Conservation (phyloP, 2,888 invertebrate genomes). For the Xylota segnis region DNA sequence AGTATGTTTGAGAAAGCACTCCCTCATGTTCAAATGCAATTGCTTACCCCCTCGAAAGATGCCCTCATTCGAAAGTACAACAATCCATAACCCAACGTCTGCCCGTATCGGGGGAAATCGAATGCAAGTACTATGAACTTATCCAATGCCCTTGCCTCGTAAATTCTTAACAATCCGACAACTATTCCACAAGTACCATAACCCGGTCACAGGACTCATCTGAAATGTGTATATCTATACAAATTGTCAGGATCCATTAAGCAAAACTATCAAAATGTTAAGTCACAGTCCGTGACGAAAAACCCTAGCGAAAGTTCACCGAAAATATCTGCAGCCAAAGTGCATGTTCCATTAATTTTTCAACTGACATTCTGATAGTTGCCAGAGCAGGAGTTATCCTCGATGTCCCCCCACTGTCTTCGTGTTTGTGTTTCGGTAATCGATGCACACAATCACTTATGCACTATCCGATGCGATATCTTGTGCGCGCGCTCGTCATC, state of each 20-base stretch:
- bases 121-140: background rate
- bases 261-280: slow-evolving; percentile 15
- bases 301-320: slow-evolving; percentile 11
- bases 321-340: slow-evolving; percentile 22
- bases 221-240: background rate
- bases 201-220: no score
- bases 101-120: background rate
- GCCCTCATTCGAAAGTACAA: background rate
- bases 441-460: slow-evolving; percentile 32
- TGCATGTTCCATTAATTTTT: slow-evolving; percentile 56
- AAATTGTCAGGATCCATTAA: slow-evolving; percentile 18
- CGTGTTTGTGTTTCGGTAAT: background rate
- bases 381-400: slow-evolving; percentile 8
- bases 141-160: background rate
- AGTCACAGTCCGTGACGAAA: slow-evolving; percentile 2
- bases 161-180: background rate
- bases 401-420: slow-evolving; percentile 6
- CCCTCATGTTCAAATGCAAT: background rate
- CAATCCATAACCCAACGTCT: background rate
- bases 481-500: slow-evolving; percentile 15
- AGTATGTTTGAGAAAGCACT: no score
- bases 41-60: background rate
- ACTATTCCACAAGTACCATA: background rate
- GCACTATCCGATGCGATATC: slow-evolving; percentile 2
- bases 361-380: slow-evolving; percentile 45